Percentiles rank a stretch among this genome's conserved stretches.
Evolutionary conservation across 2,888 invertebrate species (phyloP).

Genomic region (Orthosia incerta): DNA sequence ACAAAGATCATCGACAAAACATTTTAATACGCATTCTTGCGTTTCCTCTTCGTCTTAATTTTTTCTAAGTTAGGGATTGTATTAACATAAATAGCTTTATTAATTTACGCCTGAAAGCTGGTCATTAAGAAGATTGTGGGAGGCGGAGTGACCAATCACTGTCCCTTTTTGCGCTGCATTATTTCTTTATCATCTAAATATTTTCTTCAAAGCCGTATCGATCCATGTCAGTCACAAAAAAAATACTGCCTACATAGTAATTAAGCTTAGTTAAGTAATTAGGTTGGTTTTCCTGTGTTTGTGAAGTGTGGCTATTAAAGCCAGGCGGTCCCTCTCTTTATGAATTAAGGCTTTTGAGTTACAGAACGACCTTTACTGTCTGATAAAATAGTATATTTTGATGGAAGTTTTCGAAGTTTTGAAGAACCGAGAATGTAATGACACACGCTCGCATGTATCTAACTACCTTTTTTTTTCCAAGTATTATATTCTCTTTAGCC

Average conservation of each 20-base stretch:
- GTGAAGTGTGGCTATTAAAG: too few species aligned
- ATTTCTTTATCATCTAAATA: slow-evolving; percentile 13
- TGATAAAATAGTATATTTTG: too few species aligned
- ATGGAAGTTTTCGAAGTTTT: background rate
- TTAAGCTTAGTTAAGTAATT: background rate
- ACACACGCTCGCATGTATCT: too few species aligned
- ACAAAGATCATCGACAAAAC: background rate
- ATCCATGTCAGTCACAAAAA: slow-evolving; percentile 5
- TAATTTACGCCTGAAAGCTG: slow-evolving; percentile 1
- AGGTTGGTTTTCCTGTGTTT: background rate
- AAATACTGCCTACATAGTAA: background rate
- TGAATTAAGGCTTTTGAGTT: background rate
- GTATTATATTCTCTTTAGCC: too few species aligned
- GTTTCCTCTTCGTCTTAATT: background rate
- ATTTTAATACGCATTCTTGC: background rate
- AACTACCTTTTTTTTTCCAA: too few species aligned
- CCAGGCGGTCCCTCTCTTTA: background rate
- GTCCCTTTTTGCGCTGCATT: slow-evolving; percentile 32
- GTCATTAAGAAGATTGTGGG: slow-evolving; percentile 3
- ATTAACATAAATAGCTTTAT: slow-evolving; percentile 17
- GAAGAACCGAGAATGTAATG: too few species aligned
- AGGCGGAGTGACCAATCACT: slow-evolving; percentile 32
- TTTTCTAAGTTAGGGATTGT: background rate
- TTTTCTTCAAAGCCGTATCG: slow-evolving; percentile 16
- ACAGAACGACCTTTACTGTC: too few species aligned